phyloP scores from a whole-genome alignment of 1,140 invertebrate species.

The Drosophila pallidifrons region DNA sequence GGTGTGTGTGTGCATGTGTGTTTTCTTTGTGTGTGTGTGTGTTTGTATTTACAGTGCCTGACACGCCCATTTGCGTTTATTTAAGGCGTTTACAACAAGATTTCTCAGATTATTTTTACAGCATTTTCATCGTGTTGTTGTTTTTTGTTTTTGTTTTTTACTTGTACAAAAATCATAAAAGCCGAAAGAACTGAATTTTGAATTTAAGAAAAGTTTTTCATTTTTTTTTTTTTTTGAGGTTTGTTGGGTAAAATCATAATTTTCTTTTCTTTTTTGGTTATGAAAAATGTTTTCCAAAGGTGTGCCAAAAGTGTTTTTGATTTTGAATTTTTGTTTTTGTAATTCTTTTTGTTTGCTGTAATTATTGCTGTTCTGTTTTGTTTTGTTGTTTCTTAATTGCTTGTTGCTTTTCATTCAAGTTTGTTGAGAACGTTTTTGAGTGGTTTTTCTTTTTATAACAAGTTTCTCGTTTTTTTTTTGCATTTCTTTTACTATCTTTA shows the following conservation, averaged over 20 bases:
- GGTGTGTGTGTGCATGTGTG: conserved; percentile 27
- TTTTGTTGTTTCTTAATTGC: conserved; percentile 50
- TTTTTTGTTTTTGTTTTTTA: conserved; percentile 5
- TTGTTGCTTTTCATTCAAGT: conserved; percentile 62
- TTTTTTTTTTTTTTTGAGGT: conserved; percentile 33
- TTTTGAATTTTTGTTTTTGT: conserved; percentile 66
- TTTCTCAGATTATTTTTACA: conserved; percentile 55
- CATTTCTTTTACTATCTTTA: conserved; percentile 60
- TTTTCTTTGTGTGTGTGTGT: conserved; percentile 16
- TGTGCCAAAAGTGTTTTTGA: conserved; percentile 82
- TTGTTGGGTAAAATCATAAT: conserved; percentile 33
- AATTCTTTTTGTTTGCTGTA: conserved; percentile 48
- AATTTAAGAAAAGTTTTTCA: conserved; percentile 59
- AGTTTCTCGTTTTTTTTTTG: conserved; percentile 43
- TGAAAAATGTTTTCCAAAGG: conserved; percentile 85
- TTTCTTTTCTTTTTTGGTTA: conserved; percentile 31
- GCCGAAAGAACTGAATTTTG: conserved; percentile 81
- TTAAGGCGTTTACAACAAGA: conserved; percentile 63
- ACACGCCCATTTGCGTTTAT: conserved; percentile 34
- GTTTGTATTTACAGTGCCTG: conserved; percentile 44
- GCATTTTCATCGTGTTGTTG: conserved; percentile 24
- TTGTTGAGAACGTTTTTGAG: conserved; percentile 84
- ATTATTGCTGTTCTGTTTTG: conserved; percentile 25
- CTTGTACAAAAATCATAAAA: conserved; percentile 59
- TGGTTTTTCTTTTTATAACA: conserved; percentile 63